Conservation (phyloP, 1,140 invertebrate species). For the Neuroterus valhalla region DNA sequence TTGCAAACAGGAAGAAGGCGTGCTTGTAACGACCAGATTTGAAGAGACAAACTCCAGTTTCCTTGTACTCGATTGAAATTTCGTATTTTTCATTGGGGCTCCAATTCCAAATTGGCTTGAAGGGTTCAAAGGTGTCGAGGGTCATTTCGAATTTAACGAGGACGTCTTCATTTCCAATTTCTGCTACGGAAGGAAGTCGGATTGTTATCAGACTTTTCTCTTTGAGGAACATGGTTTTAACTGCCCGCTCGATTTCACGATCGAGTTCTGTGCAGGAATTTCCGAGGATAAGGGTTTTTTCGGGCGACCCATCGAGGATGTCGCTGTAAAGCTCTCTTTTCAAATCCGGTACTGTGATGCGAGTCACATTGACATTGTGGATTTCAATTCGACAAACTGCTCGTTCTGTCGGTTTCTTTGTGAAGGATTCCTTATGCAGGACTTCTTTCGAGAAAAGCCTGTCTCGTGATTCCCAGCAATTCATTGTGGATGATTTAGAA, state of each 20-base stretch:
- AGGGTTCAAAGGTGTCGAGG: conserved; percentile 49
- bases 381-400: conserved; percentile 59
- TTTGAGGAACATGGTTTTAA: conserved; percentile 63
- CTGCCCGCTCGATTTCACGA: conserved; percentile 62
- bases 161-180: conserved; percentile 39
- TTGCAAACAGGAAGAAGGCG: conserved; percentile 78
- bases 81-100: conserved; percentile 69
- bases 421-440: conserved; percentile 51
- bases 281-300: conserved; percentile 57
- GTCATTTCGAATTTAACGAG: conserved; percentile 55
- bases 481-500: conserved; percentile 33
- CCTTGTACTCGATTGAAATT: conserved; percentile 66
- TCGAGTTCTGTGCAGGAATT: conserved; percentile 61
- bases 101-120: conserved; percentile 69
- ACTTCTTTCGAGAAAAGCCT: conserved; percentile 62
- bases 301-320: conserved; percentile 47
- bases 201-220: conserved; percentile 62
- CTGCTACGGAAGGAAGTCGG: conserved; percentile 38
- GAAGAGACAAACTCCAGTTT: conserved; percentile 71
- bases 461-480: conserved; percentile 60
- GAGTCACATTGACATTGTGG: conserved; percentile 49
- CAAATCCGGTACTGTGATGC: conserved; percentile 40
- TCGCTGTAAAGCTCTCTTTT: conserved; percentile 50
- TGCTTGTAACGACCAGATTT: conserved; percentile 64
- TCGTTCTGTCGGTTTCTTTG: conserved; percentile 62